Conservation (phyloP, 2,888 invertebrate species). For the Meiosimyza decipiens region DNA sequence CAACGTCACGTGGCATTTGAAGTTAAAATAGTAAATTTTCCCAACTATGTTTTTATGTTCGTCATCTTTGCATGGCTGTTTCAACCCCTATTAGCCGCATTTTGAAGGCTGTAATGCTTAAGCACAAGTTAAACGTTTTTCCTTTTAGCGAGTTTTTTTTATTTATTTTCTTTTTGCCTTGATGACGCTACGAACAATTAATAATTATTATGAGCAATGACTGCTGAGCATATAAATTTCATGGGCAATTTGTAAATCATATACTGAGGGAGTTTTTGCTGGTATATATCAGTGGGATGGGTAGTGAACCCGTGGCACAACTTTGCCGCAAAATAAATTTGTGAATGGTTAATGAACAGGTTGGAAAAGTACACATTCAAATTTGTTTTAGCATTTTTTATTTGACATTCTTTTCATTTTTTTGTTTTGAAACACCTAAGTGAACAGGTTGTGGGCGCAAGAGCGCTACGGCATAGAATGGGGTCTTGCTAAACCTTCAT, state of each 20-base stretch:
- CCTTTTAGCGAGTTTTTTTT: constrained; percentile 33
- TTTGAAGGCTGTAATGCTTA: constrained; percentile 32
- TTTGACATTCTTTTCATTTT: background rate
- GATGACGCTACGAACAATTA: constrained; percentile 48
- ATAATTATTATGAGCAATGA: constrained; percentile 56
- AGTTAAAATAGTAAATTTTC: constrained; percentile 18
- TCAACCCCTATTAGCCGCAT: constrained; percentile 38
- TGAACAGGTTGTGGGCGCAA: constrained; percentile 18
- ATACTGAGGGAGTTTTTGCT: constrained; percentile 24
- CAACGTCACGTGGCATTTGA: constrained; percentile 44
- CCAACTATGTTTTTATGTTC: constrained; percentile 27
- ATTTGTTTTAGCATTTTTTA: background rate
- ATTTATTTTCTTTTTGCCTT: constrained; percentile 37
- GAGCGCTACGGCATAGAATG: background rate
- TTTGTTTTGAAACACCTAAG: background rate
- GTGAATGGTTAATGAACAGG: constrained; percentile 55
- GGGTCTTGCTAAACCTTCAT: background rate
- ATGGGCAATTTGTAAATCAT: constrained; percentile 58
- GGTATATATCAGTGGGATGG: constrained; percentile 10
- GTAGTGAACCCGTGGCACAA: background rate
- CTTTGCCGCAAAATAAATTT: constrained; percentile 58
- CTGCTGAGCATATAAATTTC: constrained; percentile 53
- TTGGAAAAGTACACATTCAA: constrained; percentile 28
- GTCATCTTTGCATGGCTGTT: constrained; percentile 35
- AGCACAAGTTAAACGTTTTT: constrained; percentile 45